phyloP scores from a whole-genome alignment of 2,113 vertebrate species.

The Otis tarda region DNA sequence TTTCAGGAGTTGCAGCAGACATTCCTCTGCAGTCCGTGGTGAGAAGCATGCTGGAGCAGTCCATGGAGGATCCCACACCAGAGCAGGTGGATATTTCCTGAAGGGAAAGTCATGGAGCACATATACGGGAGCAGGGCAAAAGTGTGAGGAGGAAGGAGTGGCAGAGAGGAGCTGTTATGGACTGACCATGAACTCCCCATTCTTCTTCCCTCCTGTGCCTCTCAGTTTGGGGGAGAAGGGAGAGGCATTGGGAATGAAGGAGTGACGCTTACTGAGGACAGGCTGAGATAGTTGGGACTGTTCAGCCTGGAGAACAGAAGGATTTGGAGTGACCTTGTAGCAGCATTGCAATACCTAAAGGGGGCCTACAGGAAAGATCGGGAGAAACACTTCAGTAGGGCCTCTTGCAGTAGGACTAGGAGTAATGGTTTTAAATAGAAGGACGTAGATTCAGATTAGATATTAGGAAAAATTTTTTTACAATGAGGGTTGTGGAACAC shows the following conservation, averaged over 20 bases:
- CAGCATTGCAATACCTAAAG: no score
- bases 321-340: no score
- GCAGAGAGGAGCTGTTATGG: background rate
- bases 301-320: no score
- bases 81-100: background rate
- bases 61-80: background rate
- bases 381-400: no score
- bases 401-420: no score
- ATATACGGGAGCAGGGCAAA: background rate
- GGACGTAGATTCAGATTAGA: no score
- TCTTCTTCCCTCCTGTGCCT: accelerated
- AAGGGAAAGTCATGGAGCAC: background rate
- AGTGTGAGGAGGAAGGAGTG: background rate
- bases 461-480: no score
- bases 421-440: no score
- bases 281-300: no score
- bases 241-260: background rate
- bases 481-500: no score
- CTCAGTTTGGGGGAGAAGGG: background rate
- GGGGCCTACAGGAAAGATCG: no score
- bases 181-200: accelerated
- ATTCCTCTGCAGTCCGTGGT: background rate
- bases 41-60: background rate
- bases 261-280: background rate
- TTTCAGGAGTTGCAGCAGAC: background rate